Evolutionary conservation across 2,113 vertebrate genomes (phyloP).

Genomic region (Alethe diademata): DNA sequence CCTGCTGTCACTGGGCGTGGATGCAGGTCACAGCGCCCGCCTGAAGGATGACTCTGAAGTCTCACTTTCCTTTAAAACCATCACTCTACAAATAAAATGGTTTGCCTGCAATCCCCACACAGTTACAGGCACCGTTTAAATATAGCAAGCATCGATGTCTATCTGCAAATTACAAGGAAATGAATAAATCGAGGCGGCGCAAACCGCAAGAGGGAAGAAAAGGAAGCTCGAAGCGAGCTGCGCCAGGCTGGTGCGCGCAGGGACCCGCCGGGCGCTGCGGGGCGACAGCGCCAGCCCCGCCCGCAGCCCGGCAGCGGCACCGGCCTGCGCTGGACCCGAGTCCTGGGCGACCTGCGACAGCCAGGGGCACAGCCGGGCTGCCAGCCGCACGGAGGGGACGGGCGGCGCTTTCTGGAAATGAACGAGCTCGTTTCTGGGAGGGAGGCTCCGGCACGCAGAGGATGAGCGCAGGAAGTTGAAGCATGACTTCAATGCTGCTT

Average conservation of each 20-base stretch:
- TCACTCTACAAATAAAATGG: not conserved
- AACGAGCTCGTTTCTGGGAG: not conserved
- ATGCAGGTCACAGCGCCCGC: not conserved
- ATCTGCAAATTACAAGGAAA: conserved; percentile 64
- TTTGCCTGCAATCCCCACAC: conserved; percentile 2
- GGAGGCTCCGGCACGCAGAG: not conserved
- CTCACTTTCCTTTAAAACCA: conserved; percentile 40
- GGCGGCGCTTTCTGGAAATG: not conserved
- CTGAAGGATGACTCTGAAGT: not conserved
- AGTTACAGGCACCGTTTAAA: conserved; percentile 16
- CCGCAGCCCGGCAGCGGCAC: not conserved
- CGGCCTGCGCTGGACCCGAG: fast-evolving
- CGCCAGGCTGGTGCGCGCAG: not conserved
- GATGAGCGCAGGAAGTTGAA: not conserved
- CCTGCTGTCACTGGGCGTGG: fast-evolving
- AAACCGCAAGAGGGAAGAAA: not conserved
- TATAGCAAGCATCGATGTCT: conserved; percentile 48
- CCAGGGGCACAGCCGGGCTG: not conserved
- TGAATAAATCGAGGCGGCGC: conserved; percentile 37
- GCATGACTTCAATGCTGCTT: not conserved
- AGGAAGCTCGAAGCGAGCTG: conserved; percentile 25
- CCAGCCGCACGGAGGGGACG: not conserved
- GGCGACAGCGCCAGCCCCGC: not conserved
- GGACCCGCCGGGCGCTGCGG: not conserved
- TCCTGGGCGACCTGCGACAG: not conserved